Conservation (phyloP, 2,797 vertebrate genomes). For the Emys orbicularis region DNA sequence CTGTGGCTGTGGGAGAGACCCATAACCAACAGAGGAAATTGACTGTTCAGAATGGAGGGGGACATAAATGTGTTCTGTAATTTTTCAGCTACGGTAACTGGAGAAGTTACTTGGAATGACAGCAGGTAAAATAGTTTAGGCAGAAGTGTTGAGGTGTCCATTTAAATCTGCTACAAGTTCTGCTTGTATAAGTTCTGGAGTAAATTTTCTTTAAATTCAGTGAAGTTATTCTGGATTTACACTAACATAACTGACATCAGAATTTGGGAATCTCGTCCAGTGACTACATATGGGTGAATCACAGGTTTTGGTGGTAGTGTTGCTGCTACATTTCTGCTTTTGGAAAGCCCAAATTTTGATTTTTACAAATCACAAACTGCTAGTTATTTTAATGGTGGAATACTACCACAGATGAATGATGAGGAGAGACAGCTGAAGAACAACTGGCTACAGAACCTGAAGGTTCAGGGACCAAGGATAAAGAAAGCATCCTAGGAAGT, state of each 20-base stretch:
- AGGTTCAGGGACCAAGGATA: neutral
- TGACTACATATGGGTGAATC: neutral
- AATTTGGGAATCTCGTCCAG: neutral
- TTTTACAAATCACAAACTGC: neutral
- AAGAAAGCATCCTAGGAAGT: neutral
- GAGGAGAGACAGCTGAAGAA: neutral
- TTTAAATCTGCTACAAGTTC: neutral
- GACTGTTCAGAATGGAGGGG: neutral
- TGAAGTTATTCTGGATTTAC: slow-evolving; percentile 6
- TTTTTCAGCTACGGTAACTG: neutral
- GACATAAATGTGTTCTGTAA: neutral
- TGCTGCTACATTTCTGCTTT: neutral
- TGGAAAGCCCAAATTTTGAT: neutral
- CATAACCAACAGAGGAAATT: neutral
- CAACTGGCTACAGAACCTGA: neutral
- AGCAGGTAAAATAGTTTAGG: neutral
- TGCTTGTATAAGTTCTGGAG: neutral
- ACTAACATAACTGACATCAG: neutral
- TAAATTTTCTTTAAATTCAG: neutral
- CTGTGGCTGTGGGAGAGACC: neutral
- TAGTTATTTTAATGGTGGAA: neutral
- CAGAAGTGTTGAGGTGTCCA: neutral
- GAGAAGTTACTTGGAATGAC: neutral
- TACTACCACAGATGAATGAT: neutral
- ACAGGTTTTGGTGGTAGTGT: neutral